Conservation (phyloP, 2,888 invertebrate genomes). For the Cerceris rybyensis region DNA sequence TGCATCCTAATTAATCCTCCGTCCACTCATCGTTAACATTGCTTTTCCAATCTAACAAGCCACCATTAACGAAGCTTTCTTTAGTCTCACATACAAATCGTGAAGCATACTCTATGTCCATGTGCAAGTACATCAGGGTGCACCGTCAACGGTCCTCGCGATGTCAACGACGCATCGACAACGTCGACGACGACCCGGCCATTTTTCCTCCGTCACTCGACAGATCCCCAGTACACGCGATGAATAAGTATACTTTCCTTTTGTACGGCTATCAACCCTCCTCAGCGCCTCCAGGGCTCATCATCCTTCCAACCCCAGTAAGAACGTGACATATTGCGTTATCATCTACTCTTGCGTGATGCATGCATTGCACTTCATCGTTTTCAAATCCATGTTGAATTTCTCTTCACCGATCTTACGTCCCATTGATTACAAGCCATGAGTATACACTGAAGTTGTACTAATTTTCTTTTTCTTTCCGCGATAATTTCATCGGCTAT, state of each 20-base stretch:
- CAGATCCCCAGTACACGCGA: slow-evolving; percentile 53
- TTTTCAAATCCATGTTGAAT: not conserved
- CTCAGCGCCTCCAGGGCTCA: slow-evolving; percentile 5
- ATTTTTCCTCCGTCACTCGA: slow-evolving; percentile 38
- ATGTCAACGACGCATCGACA: slow-evolving; percentile 3
- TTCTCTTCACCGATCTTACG: not conserved
- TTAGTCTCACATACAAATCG: not conserved
- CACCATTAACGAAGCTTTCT: not conserved
- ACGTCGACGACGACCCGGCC: slow-evolving; percentile 38
- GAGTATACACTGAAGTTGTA: no score
- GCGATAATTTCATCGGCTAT: no score
- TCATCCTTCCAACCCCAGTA: slow-evolving; percentile 16
- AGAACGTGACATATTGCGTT: slow-evolving; percentile 6
- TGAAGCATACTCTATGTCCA: slow-evolving; percentile 14
- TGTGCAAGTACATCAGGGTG: slow-evolving; percentile 25
- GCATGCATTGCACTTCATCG: slow-evolving; percentile 9
- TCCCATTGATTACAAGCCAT: no score
- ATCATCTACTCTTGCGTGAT: not conserved
- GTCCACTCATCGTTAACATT: not conserved
- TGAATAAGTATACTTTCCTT: slow-evolving; percentile 36
- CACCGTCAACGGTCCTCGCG: slow-evolving; percentile 14
- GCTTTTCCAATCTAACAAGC: not conserved
- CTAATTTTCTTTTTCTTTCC: no score
- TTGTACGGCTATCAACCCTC: slow-evolving; percentile 10
- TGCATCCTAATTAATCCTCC: not conserved